phyloP scores from a whole-genome alignment of 2,888 invertebrate genomes.

The Blera fallax region DNA sequence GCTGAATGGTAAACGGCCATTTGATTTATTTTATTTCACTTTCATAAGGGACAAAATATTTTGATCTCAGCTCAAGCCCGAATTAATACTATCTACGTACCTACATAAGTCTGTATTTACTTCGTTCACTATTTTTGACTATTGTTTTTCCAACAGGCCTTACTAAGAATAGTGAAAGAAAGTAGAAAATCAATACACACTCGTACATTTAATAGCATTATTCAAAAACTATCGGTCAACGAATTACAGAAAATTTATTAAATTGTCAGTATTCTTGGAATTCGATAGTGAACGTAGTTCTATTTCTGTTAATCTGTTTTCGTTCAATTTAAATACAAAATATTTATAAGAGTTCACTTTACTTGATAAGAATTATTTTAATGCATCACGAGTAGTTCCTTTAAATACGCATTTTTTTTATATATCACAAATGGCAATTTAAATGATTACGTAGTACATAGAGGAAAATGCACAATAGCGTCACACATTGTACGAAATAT shows the following conservation, averaged over 20 bases:
- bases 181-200: background rate
- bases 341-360: constrained; percentile 4
- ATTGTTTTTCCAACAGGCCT: background rate
- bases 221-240: background rate
- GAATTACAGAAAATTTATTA: background rate
- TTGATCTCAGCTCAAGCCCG: no score
- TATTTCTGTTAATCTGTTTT: background rate
- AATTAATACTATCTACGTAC: no score
- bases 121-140: no score
- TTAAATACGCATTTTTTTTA: constrained; percentile 30
- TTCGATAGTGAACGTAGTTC: background rate
- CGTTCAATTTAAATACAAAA: background rate
- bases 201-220: background rate
- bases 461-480: constrained; percentile 60
- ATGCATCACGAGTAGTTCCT: constrained; percentile 56
- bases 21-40: no score
- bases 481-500: constrained; percentile 62
- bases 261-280: background rate
- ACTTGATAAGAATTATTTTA: constrained; percentile 17
- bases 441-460: constrained; percentile 43
- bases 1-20: no score
- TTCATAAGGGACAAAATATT: no score
- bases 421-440: constrained; percentile 38
- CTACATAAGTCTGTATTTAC: no score
- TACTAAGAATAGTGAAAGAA: background rate